Base-by-base conservation (phyloP, 2,113 vertebrate genomes). In the Halichoerus grypus region DNA sequence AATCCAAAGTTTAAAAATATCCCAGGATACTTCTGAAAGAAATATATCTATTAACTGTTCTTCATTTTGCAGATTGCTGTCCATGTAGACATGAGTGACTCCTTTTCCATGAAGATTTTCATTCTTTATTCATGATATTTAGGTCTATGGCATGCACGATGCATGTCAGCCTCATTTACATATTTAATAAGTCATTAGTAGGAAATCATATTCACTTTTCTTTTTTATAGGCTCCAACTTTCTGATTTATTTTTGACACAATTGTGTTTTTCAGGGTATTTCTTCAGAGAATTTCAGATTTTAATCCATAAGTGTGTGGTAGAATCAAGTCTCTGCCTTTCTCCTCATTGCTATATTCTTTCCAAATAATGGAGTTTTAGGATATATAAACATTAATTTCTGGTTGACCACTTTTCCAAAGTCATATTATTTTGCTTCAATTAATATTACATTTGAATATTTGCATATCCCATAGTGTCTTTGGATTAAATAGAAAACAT, bases 401-500 rank as follows among this genome's bases (percentile, higher is more conserved):
- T 96, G 95, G 94, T 97, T 97, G 94, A 92, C 95, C 94, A 96
- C 57, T 95, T 96, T 96, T 69, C 22, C 92, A 98, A 97, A 96
- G 94, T 97, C 95, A 96, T 95, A 96, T 87, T 96, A 94, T 94
- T 97, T 97, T 96, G 39, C 90, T 96, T 97, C 96, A 97, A 96
- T 98, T 98, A 97, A 97, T 97, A 94, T 92, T 95, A 95, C 84
- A 95, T 94, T 97, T 85, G 89, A 92, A 95, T 59, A 98, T 98
- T 96, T 98, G 90, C 97, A 97, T 98, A 97, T 97, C 97, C 94
- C 97, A 89, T 79, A 80, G 91, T 95, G 95, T 93, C 82, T 97
- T 91, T 97, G 97, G 89, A 97, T 98, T 98, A 97, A 98, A 96
- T 97, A 95, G 97, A 97, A 98, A 98, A 97, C 96, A 98, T 97